These are phyloP conservation scores for Cristatella mucedo DNA, from an alignment of 2,888 invertebrate species.

Conservation along the genomic window DNA sequence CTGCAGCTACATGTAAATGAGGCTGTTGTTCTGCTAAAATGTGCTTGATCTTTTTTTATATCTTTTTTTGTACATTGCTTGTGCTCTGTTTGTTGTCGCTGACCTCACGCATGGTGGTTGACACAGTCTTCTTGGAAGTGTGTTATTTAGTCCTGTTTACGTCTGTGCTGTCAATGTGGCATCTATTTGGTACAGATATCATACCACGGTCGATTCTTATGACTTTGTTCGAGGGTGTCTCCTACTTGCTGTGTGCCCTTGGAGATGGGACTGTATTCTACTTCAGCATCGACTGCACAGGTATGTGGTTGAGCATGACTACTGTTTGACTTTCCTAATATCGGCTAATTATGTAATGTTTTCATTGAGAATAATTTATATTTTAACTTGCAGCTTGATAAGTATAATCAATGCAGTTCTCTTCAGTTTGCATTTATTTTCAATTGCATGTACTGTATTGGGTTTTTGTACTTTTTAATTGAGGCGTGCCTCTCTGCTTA, in stretches of 20 bases:
- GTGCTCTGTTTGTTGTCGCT: neutral
- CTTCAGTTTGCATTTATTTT: too few relatives aligned
- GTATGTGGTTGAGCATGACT: conserved; percentile 26
- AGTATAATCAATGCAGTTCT: too few relatives aligned
- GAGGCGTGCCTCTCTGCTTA: too few relatives aligned
- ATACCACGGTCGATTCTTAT: conserved; percentile 88
- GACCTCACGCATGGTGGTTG: neutral
- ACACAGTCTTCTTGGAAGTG: neutral
- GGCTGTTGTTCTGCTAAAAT: too few relatives aligned
- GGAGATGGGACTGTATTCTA: conserved; percentile 97
- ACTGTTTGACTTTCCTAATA: neutral
- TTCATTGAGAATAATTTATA: too few relatives aligned
- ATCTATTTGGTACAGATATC: conserved; percentile 53
- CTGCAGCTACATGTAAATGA: too few relatives aligned
- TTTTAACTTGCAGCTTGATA: too few relatives aligned
- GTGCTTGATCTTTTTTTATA: too few relatives aligned
- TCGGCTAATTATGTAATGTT: conserved; percentile 1
- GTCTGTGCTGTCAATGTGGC: conserved; percentile 9
- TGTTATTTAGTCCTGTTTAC: too few relatives aligned
- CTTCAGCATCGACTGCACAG: conserved; percentile 58
- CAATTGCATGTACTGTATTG: too few relatives aligned
- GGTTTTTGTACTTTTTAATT: too few relatives aligned
- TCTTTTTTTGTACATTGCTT: neutral
- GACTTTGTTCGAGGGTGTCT: conserved; percentile 78
- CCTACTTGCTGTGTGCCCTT: conserved; percentile 50